Percentiles rank a stretch among this genome's conserved stretches.
These are phyloP conservation scores for Tachuris rubrigastra DNA, from an alignment of 2,113 vertebrate genomes.

Conservation along the genomic window DNA sequence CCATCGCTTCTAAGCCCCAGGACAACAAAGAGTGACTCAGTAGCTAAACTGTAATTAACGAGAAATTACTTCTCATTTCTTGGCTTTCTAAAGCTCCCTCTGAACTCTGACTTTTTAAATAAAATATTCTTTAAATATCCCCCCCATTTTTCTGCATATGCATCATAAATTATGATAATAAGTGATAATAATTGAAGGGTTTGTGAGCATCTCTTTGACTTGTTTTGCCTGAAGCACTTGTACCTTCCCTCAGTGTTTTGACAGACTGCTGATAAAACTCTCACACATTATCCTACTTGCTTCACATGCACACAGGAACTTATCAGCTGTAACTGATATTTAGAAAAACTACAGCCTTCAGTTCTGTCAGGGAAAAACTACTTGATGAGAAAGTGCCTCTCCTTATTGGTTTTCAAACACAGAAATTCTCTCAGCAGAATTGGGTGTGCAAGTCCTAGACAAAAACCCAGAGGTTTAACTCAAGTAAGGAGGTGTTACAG, in stretches of 20 bases:
- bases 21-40: neutral
- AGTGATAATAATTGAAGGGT: neutral
- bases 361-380: neutral
- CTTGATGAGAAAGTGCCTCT: neutral
- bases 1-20: neutral
- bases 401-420: neutral
- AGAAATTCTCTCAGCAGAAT: neutral
- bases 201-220: neutral
- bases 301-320: neutral
- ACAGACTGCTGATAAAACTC: neutral
- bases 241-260: neutral
- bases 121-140: neutral
- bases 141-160: neutral
- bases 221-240: neutral
- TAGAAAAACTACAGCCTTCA: neutral
- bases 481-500: neutral
- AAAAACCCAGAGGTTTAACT: neutral
- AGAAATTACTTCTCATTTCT: neutral
- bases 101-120: neutral
- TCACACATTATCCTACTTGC: neutral
- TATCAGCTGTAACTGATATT: neutral
- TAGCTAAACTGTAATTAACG: neutral
- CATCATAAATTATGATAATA: neutral
- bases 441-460: neutral
- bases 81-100: neutral